Evolutionary conservation across 2,113 vertebrate genomes (phyloP).

Genomic region (Theropithecus gelada): DNA sequence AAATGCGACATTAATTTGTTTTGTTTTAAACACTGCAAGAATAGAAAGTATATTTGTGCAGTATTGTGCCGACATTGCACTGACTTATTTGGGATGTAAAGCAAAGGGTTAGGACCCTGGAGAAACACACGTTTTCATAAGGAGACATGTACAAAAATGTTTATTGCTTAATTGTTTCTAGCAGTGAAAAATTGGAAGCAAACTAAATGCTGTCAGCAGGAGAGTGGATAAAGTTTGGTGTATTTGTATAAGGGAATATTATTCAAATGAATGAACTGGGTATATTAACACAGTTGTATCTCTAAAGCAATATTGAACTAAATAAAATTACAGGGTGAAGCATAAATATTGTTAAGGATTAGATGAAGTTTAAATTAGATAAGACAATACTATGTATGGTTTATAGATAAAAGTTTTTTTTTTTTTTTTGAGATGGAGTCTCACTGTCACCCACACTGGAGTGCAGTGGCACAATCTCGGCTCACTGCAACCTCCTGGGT

Average conservation of each 20-base stretch:
- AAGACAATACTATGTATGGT: background rate
- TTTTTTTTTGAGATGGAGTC: too few relatives aligned
- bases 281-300: background rate
- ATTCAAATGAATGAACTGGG: background rate
- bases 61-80: background rate
- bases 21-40: background rate
- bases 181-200: slow-evolving; percentile 17
- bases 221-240: background rate
- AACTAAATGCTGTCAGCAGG: slow-evolving; percentile 26
- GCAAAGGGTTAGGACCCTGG: background rate
- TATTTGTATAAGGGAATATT: background rate
- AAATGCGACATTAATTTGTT: slow-evolving; percentile 6
- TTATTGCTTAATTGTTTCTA: slow-evolving; percentile 18
- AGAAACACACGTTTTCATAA: slow-evolving; percentile 7
- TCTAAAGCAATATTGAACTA: background rate
- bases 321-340: background rate
- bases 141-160: slow-evolving; percentile 4
- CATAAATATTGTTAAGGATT: slow-evolving; percentile 20
- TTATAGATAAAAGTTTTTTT: background rate
- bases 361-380: slow-evolving; percentile 27
- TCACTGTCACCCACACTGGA: too few relatives aligned
- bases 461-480: too few relatives aligned
- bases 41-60: slow-evolving; percentile 28
- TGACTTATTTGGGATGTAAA: slow-evolving; percentile 29
- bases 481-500: too few relatives aligned